phyloP scores from a whole-genome alignment of 2,113 vertebrate species.

The Zosterops japonicus region DNA sequence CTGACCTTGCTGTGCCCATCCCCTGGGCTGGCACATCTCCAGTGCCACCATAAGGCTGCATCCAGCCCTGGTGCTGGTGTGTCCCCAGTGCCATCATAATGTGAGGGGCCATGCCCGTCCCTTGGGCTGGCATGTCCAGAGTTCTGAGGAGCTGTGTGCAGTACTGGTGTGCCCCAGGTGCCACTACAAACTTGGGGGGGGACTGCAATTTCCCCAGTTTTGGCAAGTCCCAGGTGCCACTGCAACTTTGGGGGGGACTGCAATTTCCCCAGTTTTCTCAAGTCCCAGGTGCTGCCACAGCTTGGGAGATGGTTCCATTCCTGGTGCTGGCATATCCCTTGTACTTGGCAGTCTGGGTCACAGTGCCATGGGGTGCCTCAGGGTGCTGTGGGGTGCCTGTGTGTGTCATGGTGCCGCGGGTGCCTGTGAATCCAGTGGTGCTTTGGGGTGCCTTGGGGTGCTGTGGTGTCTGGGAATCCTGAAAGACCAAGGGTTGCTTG shows the following conservation, averaged over 20 bases:
- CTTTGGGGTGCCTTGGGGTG: too few species aligned
- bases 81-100: too few species aligned
- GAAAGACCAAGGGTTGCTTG: too few species aligned
- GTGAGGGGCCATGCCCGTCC: background rate
- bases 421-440: too few species aligned
- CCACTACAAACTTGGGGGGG: fast-evolving
- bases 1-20: too few species aligned
- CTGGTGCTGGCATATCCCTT: background rate
- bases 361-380: too few species aligned
- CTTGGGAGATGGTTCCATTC: background rate
- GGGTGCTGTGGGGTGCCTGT: background rate
- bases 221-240: background rate
- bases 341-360: background rate
- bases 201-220: background rate
- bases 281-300: background rate
- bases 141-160: too few species aligned
- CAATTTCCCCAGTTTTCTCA: background rate
- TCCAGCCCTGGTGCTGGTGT: too few species aligned
- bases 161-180: too few species aligned
- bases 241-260: fast-evolving
- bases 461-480: too few species aligned
- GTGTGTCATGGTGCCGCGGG: fast-evolving
- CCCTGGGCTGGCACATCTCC: background rate
- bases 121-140: background rate
- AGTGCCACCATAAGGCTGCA: background rate